Percentiles rank a stretch among this genome's conserved stretches.
phyloP scores from a whole-genome alignment of 2,113 vertebrate species.

The Thamnaconus septentrionalis region DNA sequence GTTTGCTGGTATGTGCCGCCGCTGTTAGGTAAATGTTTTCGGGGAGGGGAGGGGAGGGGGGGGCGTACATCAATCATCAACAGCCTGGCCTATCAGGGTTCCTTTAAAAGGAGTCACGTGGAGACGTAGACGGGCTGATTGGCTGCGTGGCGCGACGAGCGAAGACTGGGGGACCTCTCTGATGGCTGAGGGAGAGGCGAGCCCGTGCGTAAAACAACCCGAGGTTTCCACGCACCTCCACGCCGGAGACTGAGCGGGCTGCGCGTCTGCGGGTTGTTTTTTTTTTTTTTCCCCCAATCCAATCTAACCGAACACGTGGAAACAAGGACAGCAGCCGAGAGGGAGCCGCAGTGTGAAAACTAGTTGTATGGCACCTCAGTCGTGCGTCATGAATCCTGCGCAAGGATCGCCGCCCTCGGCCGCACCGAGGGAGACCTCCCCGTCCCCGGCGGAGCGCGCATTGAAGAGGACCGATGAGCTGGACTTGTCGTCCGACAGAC shows the following conservation, averaged over 20 bases:
- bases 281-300: too few relatives aligned
- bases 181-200: constrained; percentile 41
- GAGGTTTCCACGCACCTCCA: constrained; percentile 13
- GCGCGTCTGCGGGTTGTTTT: constrained; percentile 1
- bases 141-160: constrained; percentile 69
- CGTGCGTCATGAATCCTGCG: constrained; percentile 78
- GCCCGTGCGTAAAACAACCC: constrained; percentile 46
- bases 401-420: constrained; percentile 67
- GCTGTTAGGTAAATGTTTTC: neutral
- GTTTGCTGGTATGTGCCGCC: too few relatives aligned
- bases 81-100: constrained; percentile 64
- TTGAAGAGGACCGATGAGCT: constrained; percentile 46
- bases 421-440: constrained; percentile 49
- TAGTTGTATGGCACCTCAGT: constrained; percentile 82
- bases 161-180: constrained; percentile 54
- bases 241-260: constrained; percentile 14
- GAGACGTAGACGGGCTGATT: constrained; percentile 54
- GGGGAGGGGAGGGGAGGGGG: neutral
- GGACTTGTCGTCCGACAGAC: constrained; percentile 59
- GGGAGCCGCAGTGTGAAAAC: constrained; percentile 4
- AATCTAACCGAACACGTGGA: neutral
- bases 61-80: constrained; percentile 7
- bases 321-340: constrained; percentile 17
- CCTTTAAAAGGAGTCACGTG: constrained; percentile 56
- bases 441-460: constrained; percentile 33